These are phyloP conservation scores for Leptinotarsa rubiginosa DNA, from an alignment of 2,888 invertebrate genomes.

Conservation along the genomic window DNA sequence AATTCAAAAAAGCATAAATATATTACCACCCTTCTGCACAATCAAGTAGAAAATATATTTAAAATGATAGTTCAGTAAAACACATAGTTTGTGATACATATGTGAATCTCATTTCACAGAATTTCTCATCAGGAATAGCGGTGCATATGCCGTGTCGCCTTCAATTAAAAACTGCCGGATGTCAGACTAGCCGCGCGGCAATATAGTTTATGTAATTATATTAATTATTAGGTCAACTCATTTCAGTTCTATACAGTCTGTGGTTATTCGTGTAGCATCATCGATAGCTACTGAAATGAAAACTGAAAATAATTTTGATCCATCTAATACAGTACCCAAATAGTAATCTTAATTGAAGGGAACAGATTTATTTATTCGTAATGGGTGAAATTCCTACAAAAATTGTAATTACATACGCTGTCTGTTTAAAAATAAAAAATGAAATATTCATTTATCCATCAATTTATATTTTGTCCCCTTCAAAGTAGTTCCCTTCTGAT, in stretches of 20 bases:
- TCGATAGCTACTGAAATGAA: not conserved
- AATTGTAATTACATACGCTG: too few species aligned
- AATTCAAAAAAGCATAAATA: too few species aligned
- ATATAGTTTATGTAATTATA: not conserved
- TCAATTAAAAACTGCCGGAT: slow-evolving; percentile 1
- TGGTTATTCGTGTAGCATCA: not conserved
- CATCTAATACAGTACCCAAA: too few species aligned
- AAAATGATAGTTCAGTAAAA: not conserved
- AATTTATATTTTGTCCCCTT: too few species aligned
- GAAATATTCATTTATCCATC: too few species aligned
- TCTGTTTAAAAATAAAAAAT: too few species aligned
- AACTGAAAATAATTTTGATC: too few species aligned
- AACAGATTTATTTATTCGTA: too few species aligned
- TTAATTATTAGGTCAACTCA: slow-evolving; percentile 9
- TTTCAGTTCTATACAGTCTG: slow-evolving; percentile 2
- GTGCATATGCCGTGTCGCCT: slow-evolving; percentile 12
- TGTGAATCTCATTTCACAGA: not conserved
- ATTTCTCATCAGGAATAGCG: slow-evolving; percentile 6
- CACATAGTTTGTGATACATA: not conserved
- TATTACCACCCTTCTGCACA: too few species aligned
- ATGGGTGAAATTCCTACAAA: too few species aligned
- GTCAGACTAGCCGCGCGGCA: not conserved
- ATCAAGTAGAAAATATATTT: not conserved
- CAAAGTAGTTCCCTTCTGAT: too few species aligned
- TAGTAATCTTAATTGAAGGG: too few species aligned